These are phyloP conservation scores for Catagonus wagneri DNA, from an alignment of 2,113 vertebrate genomes.

Conservation along the genomic window DNA sequence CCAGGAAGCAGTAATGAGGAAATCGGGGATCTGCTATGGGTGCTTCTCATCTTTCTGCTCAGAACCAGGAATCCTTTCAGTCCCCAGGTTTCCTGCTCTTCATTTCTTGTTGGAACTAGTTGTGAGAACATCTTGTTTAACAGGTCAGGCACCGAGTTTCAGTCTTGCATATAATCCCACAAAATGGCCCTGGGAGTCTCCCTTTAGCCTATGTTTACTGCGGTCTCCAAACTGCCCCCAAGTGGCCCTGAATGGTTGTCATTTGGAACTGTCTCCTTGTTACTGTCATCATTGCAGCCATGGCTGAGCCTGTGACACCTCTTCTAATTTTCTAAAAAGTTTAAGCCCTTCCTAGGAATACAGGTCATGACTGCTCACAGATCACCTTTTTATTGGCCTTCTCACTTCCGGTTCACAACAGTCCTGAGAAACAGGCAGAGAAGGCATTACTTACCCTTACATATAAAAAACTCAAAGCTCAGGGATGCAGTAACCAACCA, in stretches of 20 bases:
- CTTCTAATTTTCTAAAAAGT: background rate
- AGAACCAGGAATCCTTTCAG: background rate
- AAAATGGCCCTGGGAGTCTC: background rate
- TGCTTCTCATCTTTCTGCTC: background rate
- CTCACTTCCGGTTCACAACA: background rate
- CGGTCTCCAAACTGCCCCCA: background rate
- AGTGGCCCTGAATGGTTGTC: background rate
- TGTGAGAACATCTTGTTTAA: background rate
- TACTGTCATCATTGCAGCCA: background rate
- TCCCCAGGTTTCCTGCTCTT: background rate
- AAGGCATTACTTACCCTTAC: background rate
- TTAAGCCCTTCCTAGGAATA: background rate
- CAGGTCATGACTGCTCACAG: background rate
- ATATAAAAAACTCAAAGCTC: constrained; percentile 16
- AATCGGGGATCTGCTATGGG: background rate
- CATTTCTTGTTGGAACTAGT: background rate
- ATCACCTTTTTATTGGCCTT: background rate
- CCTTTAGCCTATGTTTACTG: background rate
- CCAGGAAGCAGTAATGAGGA: background rate
- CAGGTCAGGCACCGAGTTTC: background rate
- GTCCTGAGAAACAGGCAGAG: background rate
- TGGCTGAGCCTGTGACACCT: background rate
- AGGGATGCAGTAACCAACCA: background rate
- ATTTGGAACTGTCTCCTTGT: background rate
- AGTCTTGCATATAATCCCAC: background rate